Evolutionary conservation across 1,140 invertebrate species (phyloP).

Genomic region (Babylonia areolata): DNA sequence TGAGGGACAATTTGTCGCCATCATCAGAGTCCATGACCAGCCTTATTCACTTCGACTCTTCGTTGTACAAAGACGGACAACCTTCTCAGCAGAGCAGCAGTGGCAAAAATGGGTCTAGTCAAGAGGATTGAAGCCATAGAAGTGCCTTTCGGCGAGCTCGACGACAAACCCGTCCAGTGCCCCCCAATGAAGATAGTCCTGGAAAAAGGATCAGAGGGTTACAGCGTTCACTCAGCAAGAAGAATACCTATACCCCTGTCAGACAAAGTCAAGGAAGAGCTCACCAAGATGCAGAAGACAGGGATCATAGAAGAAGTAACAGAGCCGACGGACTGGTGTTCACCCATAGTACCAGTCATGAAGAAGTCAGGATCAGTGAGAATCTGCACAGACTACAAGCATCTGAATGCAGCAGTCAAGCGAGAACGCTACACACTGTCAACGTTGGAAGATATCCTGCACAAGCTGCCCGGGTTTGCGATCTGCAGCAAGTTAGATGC

Average conservation of each 20-base stretch:
- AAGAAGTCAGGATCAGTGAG: constrained; percentile 33
- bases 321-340: constrained; percentile 45
- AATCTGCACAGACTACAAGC: constrained; percentile 31
- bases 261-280: constrained; percentile 38
- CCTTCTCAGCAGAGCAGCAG: constrained; percentile 1
- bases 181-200: neutral
- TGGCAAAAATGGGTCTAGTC: neutral
- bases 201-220: neutral
- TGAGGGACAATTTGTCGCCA: no score
- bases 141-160: neutral
- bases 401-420: neutral
- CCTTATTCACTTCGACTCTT: neutral
- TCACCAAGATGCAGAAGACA: constrained; percentile 38
- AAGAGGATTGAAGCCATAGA: neutral
- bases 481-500: constrained; percentile 20
- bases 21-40: neutral
- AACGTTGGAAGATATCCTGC: neutral
- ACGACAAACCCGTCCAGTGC: neutral
- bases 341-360: constrained; percentile 42
- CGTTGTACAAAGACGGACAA: neutral
- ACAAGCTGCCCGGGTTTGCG: neutral
- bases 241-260: constrained; percentile 37
- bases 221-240: constrained; percentile 18
- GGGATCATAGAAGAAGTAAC: constrained; percentile 34
- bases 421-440: neutral